phyloP scores from a whole-genome alignment of 1,140 invertebrate species.

The Nymphalis io region DNA sequence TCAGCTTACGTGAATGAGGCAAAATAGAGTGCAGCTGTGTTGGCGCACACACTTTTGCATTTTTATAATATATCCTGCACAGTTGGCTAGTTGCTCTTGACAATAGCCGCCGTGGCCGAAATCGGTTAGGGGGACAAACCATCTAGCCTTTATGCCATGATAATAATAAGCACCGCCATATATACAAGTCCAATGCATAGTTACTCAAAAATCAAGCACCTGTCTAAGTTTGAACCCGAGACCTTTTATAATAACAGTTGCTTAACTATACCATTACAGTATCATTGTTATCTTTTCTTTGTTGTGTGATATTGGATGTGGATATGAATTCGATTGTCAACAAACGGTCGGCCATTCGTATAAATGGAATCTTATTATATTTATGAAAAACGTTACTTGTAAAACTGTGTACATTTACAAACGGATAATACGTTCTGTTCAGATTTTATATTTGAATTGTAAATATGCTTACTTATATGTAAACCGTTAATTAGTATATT shows the following conservation, averaged over 20 bases:
- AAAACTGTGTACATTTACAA: too few relatives aligned
- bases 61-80: too few relatives aligned
- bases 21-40: too few relatives aligned
- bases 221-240: background rate
- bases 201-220: background rate
- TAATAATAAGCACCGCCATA: too few relatives aligned
- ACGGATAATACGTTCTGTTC: background rate
- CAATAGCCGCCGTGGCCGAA: too few relatives aligned
- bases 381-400: too few relatives aligned
- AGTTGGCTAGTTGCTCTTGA: too few relatives aligned
- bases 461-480: background rate
- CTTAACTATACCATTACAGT: background rate
- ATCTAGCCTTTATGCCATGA: too few relatives aligned
- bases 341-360: background rate
- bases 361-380: background rate
- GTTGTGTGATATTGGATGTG: background rate
- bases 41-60: too few relatives aligned
- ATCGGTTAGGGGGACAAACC: too few relatives aligned
- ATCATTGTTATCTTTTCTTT: background rate
- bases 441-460: background rate
- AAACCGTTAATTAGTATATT: too few relatives aligned
- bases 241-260: background rate
- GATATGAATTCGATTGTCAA: background rate
- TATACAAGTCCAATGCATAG: background rate
- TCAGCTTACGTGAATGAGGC: too few relatives aligned